These are phyloP conservation scores for Phortica variegata DNA, from an alignment of 1,140 invertebrate genomes.

Conservation along the genomic window DNA sequence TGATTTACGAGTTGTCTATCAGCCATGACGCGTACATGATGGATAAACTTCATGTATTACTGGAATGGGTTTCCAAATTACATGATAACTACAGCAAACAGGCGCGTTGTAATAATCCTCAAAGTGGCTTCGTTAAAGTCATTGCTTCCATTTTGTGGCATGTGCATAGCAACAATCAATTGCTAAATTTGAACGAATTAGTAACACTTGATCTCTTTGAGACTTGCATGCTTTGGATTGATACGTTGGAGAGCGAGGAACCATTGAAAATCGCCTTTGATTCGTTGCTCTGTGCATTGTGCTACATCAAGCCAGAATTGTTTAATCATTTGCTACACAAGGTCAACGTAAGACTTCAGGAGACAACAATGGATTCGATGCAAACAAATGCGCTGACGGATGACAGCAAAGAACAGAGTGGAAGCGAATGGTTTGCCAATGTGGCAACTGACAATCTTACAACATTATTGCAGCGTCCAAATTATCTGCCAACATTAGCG, in stretches of 20 bases:
- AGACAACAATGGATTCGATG: slow-evolving; percentile 59
- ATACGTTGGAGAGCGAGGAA: slow-evolving; percentile 64
- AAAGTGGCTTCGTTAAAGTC: slow-evolving; percentile 60
- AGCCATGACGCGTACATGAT: slow-evolving; percentile 59
- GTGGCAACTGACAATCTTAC: slow-evolving; percentile 57
- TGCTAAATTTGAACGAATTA: slow-evolving; percentile 65
- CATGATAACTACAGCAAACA: slow-evolving; percentile 41
- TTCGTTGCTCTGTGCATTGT: slow-evolving; percentile 79
- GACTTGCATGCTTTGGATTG: slow-evolving; percentile 75
- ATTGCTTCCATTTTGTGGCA: slow-evolving; percentile 82
- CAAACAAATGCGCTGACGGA: slow-evolving; percentile 63
- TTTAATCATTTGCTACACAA: slow-evolving; percentile 74
- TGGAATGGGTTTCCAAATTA: slow-evolving; percentile 51
- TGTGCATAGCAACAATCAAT: slow-evolving; percentile 64
- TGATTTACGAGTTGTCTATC: slow-evolving; percentile 75
- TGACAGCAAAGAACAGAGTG: slow-evolving; percentile 66
- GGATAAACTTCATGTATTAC: slow-evolving; percentile 54
- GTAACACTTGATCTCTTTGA: slow-evolving; percentile 72
- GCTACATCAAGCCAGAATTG: slow-evolving; percentile 75
- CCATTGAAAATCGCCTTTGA: slow-evolving; percentile 73
- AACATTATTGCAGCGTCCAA: slow-evolving; percentile 61
- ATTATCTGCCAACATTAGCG: slow-evolving; percentile 73
- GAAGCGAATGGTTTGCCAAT: slow-evolving; percentile 61
- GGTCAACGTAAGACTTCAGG: slow-evolving; percentile 65
- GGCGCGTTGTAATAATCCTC: slow-evolving; percentile 48